Evolutionary conservation across 2,888 invertebrate genomes (phyloP), one percentile per base, ranked within the genome.

Genomic region (Ochropleura leucogaster): DNA sequence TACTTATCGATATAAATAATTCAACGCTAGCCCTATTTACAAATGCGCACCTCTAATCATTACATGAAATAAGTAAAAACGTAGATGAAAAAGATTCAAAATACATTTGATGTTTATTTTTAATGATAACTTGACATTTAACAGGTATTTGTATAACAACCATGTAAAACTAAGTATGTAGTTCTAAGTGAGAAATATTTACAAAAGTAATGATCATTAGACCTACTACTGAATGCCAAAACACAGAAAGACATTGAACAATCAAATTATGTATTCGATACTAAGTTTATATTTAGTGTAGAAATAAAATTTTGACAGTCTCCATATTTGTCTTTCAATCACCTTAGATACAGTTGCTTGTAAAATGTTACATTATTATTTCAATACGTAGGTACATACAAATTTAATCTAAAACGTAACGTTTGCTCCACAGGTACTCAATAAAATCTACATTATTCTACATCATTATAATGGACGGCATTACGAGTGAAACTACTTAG

Each of bases 11-110:
- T 79, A 72, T 77, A 80, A 82, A 87, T 87, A 65, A 75, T 71
- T 82, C 71, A 71, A 65, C 49, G 65, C 59, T 68, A 73, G 75
- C 68, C 62, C 81, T 90, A 90, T 90, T 85, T 90, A 90, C 90
- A 91, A 90, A 90, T 88, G 88, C 88, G 76, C 73, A 77, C 73
- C n/a, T 63, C 72, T 82, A 74, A 60, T 76, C 71, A 59, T 75
- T 68, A 70, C 64, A 70, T 73, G 65, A 62, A 75, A 62, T 59
- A 84, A 75, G 80, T n/a, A 65, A 75, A 68, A 69, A 57, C 55
- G 20, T 44, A 47, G 57, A 78, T 82, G 44, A 66, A 66, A 14
- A 18, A 44, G 40, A 59, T 47, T 42, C 68, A 74, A 46, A 67
- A 42, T 55, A 64, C 1, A n/a, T n/a, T 16, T 16, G n/a, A n/a